Evolutionary conservation across 1,140 invertebrate genomes (phyloP).

Genomic region (Caerostris extrusa): DNA sequence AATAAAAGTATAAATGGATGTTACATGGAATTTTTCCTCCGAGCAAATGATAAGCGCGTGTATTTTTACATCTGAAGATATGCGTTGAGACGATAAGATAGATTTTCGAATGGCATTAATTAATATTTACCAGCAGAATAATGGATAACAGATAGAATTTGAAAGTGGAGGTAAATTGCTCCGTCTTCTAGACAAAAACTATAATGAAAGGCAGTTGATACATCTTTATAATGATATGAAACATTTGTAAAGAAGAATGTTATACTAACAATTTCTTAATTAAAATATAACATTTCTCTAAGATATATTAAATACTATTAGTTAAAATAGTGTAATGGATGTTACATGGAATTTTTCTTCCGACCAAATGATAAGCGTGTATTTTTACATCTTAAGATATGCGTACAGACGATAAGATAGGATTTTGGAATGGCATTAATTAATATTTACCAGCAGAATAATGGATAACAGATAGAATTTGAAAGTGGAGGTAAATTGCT

Average conservation of each 20-base stretch:
- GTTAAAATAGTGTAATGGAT: not conserved
- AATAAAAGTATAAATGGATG: slow-evolving; percentile 28
- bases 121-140: not conserved
- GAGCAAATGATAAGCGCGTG: not conserved
- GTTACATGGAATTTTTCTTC: not conserved
- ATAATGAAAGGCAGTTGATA: too few species aligned
- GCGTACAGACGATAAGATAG: not conserved
- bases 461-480: not conserved
- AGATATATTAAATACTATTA: too few species aligned
- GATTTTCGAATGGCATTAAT: not conserved
- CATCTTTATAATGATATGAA: too few species aligned
- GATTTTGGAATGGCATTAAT: not conserved
- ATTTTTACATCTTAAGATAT: not conserved
- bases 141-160: not conserved
- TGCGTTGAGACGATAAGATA: not conserved
- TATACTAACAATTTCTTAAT: too few species aligned
- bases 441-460: not conserved
- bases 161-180: not conserved
- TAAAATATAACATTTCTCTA: too few species aligned
- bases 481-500: not conserved
- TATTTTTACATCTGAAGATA: not conserved
- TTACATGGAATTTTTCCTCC: not conserved
- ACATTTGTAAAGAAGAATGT: too few species aligned
- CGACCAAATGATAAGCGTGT: not conserved
- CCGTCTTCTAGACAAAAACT: too few species aligned